These are phyloP conservation scores for Danaus melanippus DNA, from an alignment of 1,140 invertebrate genomes.

Conservation along the genomic window DNA sequence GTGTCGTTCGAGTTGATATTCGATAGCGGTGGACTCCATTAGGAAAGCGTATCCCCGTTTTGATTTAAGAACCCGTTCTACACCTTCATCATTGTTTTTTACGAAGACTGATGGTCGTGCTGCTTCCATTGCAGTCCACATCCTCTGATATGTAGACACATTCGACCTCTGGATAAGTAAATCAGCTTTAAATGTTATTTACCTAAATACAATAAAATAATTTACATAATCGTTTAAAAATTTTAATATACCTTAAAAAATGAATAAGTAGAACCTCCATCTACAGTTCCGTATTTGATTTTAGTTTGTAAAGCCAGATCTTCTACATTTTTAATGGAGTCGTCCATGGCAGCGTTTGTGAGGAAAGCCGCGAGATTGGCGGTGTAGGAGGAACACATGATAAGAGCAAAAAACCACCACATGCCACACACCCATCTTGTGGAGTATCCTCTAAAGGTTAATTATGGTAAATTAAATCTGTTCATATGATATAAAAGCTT, in stretches of 20 bases:
- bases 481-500: too few relatives aligned
- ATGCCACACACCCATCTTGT: conserved; percentile 86
- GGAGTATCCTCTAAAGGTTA: conserved; percentile 79
- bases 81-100: conserved; percentile 85
- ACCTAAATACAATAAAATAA: background rate
- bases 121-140: conserved; percentile 86
- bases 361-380: conserved; percentile 96
- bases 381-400: conserved; percentile 95
- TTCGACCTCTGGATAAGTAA: conserved; percentile 74
- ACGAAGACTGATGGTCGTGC: conserved; percentile 87
- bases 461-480: too few relatives aligned
- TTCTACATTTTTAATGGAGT: conserved; percentile 87
- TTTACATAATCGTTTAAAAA: background rate
- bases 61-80: conserved; percentile 80
- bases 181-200: background rate
- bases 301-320: conserved; percentile 90
- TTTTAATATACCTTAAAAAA: conserved; percentile 79
- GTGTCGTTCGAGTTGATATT: conserved; percentile 82
- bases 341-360: conserved; percentile 88
- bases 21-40: conserved; percentile 89
- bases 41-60: conserved; percentile 84
- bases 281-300: conserved; percentile 88
- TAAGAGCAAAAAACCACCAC: conserved; percentile 97
- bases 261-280: conserved; percentile 82
- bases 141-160: conserved; percentile 81